Conservation (phyloP, 2,888 invertebrate genomes). For the Eristalis intricaria region DNA sequence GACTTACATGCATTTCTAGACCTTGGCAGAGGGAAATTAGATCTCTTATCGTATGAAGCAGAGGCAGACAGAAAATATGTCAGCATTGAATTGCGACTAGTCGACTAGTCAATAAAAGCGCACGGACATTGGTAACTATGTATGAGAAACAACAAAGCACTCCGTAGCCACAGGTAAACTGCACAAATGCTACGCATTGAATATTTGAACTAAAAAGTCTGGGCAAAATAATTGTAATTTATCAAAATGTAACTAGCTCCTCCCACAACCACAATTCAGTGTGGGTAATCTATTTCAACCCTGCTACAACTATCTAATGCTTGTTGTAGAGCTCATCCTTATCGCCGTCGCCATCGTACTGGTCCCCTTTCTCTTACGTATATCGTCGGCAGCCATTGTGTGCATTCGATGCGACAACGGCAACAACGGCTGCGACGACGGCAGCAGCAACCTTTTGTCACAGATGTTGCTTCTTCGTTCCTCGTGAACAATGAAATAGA, state of each 20-base stretch:
- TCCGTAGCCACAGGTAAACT: not conserved
- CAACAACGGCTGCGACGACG: slow-evolving; percentile 7
- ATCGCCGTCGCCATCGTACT: slow-evolving; percentile 7
- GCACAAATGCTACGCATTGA: not conserved
- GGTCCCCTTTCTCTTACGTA: slow-evolving; percentile 30
- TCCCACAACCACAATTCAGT: slow-evolving; percentile 43
- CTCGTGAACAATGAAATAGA: slow-evolving; percentile 52
- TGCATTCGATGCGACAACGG: slow-evolving; percentile 18
- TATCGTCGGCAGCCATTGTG: slow-evolving; percentile 52
- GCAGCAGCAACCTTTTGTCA: slow-evolving; percentile 59
- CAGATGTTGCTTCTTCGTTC: slow-evolving; percentile 61
- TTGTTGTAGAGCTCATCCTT: slow-evolving; percentile 48
- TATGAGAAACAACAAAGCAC: not conserved
- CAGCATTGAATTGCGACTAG: too few species aligned
- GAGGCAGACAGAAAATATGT: too few species aligned
- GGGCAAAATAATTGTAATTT: slow-evolving; percentile 34
- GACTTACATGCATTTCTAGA: too few species aligned
- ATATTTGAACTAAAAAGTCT: not conserved
- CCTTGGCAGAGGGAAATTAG: too few species aligned
- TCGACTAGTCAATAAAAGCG: too few species aligned
- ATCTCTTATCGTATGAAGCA: too few species aligned
- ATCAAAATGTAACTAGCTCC: slow-evolving; percentile 45
- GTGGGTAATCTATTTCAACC: slow-evolving; percentile 60
- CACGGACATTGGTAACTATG: too few species aligned
- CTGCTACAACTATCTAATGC: slow-evolving; percentile 55